Evolutionary conservation across 2,113 vertebrate genomes (phyloP).

Genomic region (Apodemus sylvaticus): DNA sequence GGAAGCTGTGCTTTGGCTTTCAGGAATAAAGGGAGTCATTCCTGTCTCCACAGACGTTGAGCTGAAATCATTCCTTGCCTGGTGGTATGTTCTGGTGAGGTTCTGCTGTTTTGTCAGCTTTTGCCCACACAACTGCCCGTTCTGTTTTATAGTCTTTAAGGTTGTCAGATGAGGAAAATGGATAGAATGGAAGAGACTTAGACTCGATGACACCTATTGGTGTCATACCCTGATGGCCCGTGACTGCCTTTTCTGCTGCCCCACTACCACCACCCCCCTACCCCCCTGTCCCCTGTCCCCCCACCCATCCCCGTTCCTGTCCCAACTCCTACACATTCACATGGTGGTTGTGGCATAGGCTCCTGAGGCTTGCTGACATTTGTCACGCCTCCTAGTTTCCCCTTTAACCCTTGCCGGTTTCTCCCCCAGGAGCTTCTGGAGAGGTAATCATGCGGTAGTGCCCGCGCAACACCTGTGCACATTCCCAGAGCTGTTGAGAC

Average conservation of each 20-base stretch:
- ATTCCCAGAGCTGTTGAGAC: not conserved
- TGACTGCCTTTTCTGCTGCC: not conserved
- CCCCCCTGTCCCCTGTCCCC: no score
- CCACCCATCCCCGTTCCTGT: no score
- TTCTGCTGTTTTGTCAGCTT: not conserved
- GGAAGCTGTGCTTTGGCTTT: not conserved
- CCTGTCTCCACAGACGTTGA: not conserved
- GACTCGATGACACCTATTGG: not conserved
- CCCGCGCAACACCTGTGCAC: rapidly evolving
- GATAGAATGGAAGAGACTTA: no score
- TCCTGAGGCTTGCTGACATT: not conserved
- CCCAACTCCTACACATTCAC: no score
- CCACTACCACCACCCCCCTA: no score
- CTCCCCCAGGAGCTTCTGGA: no score
- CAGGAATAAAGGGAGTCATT: not conserved
- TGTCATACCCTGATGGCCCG: not conserved
- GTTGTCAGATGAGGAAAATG: not conserved
- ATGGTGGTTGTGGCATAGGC: not conserved
- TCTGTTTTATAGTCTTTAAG: rapidly evolving
- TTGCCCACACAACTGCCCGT: rapidly evolving
- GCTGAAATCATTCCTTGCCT: not conserved
- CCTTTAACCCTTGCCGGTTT: not conserved
- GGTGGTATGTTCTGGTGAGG: not conserved
- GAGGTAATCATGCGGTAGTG: not conserved
- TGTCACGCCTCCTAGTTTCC: not conserved